Base-by-base conservation (phyloP, 92 coral and sea anemone species). In the Zoanthus sociatus region DNA sequence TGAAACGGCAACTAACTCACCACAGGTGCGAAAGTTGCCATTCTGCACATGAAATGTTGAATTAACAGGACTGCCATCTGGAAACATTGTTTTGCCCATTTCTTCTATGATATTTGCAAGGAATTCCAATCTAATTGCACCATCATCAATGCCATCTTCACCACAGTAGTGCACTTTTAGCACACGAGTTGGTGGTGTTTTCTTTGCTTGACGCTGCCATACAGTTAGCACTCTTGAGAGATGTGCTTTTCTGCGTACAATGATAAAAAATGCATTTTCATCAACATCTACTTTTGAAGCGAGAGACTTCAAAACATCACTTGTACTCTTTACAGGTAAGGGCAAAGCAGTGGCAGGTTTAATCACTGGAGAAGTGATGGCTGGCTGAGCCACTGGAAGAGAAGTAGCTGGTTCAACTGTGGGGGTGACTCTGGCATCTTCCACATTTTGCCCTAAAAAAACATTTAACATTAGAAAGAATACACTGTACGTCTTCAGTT, bases 1-100 rank as follows among this genome's bases (percentile, higher is more conserved):
- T 78, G 90, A 87, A 78, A 84, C 79, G 15, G 90, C 90, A 73
- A 87, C 86, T 11, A 87, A 78, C 82, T 78, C 90, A 21, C 86
- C 86, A 78, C 86, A 87, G 48, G 90, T 78, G 37, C 90, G 78
- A 70, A 87, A 87, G 48, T 87, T 78, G 16, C 90, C 90, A 78
- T 78, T 87, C 32, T 87, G 86, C 68, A 87, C 86, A 44, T 87
- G 84, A 64, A 77, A 87, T n/a, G 89, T 87, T 45, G 89, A 87
- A 64, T 77, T 71, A 7, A 77, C 73, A 77, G 90, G 86, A 63
- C 75, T 87, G 86, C 86, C 86, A 17, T 47, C 75, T 17, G 90
- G 90, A 67, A 87, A 78, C 73, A 87, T 87, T 70, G 82, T 84
- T 78, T 33, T 78, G 72, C 82, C 82, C 30, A 87, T 78, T 78